These are phyloP conservation scores for Leptopilina syphax DNA, from an alignment of 2,888 invertebrate species.

Conservation along the genomic window DNA sequence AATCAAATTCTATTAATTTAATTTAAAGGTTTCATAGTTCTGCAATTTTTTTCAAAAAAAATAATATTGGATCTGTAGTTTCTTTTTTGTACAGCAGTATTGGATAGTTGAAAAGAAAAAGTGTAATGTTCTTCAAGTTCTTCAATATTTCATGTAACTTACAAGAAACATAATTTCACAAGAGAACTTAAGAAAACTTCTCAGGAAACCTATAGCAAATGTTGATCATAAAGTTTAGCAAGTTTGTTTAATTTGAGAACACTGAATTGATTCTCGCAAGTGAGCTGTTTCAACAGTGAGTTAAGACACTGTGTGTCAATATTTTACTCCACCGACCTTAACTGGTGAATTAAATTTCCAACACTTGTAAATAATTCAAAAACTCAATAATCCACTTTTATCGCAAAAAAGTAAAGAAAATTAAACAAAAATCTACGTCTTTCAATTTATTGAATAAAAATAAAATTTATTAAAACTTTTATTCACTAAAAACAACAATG, in stretches of 20 bases:
- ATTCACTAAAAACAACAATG: too few species aligned
- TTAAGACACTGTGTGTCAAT: conserved; percentile 6
- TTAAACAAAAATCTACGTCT: too few species aligned
- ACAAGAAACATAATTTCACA: background rate
- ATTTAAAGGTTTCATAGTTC: too few species aligned
- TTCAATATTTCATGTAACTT: background rate
- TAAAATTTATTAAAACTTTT: too few species aligned
- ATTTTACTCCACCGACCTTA: background rate
- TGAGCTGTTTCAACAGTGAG: conserved; percentile 30
- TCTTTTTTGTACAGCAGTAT: too few species aligned
- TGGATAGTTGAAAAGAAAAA: background rate
- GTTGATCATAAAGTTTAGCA: conserved; percentile 36
- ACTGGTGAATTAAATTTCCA: background rate
- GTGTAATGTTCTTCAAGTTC: background rate
- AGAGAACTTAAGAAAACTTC: conserved; percentile 1
- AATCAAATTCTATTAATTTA: too few species aligned
- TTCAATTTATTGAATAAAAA: too few species aligned
- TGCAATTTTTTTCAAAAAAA: too few species aligned
- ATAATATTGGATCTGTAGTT: too few species aligned
- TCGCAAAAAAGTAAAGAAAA: too few species aligned
- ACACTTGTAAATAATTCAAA: background rate
- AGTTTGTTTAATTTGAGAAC: conserved; percentile 23
- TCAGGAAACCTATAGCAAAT: conserved; percentile 13
- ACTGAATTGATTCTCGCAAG: conserved; percentile 26
- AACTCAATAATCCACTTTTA: too few species aligned